Conservation (phyloP, 1,140 invertebrate genomes). For the Lysiphlebus fabarum region DNA sequence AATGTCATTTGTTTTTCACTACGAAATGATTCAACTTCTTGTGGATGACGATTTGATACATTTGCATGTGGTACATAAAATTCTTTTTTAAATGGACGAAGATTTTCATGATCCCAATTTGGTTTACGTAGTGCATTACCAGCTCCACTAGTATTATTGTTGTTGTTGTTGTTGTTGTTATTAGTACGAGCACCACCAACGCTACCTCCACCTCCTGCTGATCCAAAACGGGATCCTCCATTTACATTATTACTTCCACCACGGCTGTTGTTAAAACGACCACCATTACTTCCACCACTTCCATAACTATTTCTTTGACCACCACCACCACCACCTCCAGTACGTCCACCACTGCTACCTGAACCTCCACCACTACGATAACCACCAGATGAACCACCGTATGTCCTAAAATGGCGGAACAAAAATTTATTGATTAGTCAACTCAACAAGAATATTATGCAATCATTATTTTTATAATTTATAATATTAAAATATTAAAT, state of each 20-base stretch:
- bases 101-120: constrained; percentile 73
- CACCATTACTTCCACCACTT: constrained; percentile 29
- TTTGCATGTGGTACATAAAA: constrained; percentile 84
- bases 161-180: constrained; percentile 30
- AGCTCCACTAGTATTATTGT: constrained; percentile 54
- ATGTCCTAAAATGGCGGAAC: constrained; percentile 37
- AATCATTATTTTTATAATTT: too few relatives aligned
- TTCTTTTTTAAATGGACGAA: constrained; percentile 90
- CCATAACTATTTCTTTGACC: constrained; percentile 26
- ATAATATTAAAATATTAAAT: too few relatives aligned
- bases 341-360: constrained; percentile 9
- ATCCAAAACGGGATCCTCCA: constrained; percentile 37
- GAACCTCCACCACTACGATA: constrained; percentile 32
- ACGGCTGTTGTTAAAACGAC: constrained; percentile 39
- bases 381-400: constrained; percentile 40
- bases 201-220: constrained; percentile 42
- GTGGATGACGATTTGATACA: constrained; percentile 66
- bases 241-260: constrained; percentile 34
- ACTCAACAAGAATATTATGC: background rate
- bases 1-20: constrained; percentile 79
- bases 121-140: constrained; percentile 71
- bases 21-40: constrained; percentile 75
- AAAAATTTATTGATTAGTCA: too few relatives aligned
- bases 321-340: constrained; percentile 14
- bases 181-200: constrained; percentile 42